Evolutionary conservation across 2,888 invertebrate genomes (phyloP).

Genomic region (Xanthia togata): DNA sequence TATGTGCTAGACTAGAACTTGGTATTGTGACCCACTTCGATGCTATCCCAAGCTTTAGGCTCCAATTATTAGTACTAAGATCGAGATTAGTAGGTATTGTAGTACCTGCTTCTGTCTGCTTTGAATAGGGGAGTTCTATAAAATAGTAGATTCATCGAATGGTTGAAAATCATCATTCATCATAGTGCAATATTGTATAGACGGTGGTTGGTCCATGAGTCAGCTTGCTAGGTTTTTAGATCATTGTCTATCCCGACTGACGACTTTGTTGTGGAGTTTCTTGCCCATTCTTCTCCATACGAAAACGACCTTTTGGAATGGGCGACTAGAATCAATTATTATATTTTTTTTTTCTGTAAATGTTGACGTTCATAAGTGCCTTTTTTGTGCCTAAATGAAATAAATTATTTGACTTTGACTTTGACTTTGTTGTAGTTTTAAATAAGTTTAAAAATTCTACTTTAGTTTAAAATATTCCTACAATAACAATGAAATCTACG

Average conservation of each 20-base stretch:
- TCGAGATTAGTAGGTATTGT: background rate
- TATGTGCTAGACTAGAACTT: conserved; percentile 63
- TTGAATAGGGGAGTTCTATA: background rate
- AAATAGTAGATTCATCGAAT: background rate
- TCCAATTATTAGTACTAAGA: conserved; percentile 15
- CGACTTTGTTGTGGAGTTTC: background rate
- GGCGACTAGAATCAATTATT: too few species aligned
- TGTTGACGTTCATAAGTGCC: too few species aligned
- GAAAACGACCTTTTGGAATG: too few species aligned
- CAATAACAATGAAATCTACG: too few species aligned
- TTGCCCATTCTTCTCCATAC: too few species aligned
- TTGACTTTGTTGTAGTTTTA: background rate
- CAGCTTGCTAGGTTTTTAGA: background rate
- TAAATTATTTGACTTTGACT: too few species aligned
- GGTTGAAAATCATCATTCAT: background rate
- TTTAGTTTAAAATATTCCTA: too few species aligned
- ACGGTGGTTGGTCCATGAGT: too few species aligned
- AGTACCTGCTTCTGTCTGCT: background rate
- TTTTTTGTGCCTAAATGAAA: too few species aligned
- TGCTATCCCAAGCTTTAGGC: conserved; percentile 23
- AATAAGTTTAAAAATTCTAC: background rate
- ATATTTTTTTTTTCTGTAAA: too few species aligned
- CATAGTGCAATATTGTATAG: background rate
- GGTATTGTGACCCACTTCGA: conserved; percentile 62
- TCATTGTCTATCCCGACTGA: too few species aligned